Percentiles rank a stretch among this genome's conserved stretches.
These are phyloP conservation scores for Glossophaga mutica DNA, from an alignment of 2,797 vertebrate genomes.

Conservation along the genomic window DNA sequence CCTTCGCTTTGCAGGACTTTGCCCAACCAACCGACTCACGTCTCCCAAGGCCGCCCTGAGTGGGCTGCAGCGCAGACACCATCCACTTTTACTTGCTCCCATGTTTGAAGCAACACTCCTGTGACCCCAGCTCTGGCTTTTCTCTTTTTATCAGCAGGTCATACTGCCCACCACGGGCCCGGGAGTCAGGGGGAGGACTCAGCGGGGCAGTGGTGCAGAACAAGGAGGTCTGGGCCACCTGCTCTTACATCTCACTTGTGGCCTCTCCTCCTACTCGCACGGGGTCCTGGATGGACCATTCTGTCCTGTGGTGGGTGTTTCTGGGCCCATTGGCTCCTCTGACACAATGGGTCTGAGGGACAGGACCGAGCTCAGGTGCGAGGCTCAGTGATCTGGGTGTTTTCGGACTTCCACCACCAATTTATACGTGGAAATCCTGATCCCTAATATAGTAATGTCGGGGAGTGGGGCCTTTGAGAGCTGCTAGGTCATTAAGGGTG, in stretches of 20 bases:
- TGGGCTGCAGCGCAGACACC: neutral
- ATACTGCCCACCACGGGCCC: neutral
- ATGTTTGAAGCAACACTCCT: neutral
- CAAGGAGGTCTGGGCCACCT: neutral
- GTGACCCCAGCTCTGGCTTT: neutral
- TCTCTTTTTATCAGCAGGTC: neutral
- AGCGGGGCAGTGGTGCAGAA: neutral
- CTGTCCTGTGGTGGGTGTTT: too few relatives aligned
- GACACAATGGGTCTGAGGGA: neutral
- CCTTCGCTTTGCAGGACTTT: neutral
- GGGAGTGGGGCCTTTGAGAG: neutral
- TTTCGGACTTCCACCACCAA: rapidly evolving
- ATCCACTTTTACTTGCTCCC: neutral
- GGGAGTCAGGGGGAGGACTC: neutral
- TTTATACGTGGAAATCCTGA: neutral
- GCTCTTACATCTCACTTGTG: too few relatives aligned
- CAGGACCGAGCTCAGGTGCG: neutral
- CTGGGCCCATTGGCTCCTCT: neutral
- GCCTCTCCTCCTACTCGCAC: neutral
- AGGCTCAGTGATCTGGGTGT: neutral
- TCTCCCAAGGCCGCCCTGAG: neutral
- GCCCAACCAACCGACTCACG: neutral
- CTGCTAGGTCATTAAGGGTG: neutral
- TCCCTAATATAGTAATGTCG: neutral
- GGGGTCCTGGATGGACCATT: neutral